A percentile compares a stretch with the other conserved stretches of the same genome.
phyloP scores from a whole-genome alignment of 2,797 vertebrate genomes.

The Myotis daubentonii region DNA sequence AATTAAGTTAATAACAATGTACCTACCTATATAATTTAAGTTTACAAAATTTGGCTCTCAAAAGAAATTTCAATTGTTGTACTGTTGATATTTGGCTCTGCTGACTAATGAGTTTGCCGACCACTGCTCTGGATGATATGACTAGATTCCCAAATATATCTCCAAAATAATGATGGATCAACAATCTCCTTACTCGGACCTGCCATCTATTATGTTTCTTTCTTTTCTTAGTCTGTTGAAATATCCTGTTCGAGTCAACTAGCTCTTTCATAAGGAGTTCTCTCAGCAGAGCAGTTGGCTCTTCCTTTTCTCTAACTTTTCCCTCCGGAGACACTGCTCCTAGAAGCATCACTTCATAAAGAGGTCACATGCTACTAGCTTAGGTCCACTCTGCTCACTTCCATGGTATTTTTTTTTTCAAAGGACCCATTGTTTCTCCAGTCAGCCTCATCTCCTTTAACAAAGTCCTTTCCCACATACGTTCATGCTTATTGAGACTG shows the following conservation, averaged over 20 bases:
- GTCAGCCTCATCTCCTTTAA: background rate
- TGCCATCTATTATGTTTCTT: background rate
- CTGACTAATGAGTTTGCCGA: no score
- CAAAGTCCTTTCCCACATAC: background rate
- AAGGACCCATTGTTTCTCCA: background rate
- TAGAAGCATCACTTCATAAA: background rate
- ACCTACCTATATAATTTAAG: no score
- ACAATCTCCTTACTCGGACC: background rate
- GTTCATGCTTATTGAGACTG: background rate
- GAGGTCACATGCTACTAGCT: no score
- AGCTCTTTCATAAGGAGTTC: background rate
- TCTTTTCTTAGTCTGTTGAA: background rate
- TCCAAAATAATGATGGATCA: background rate
- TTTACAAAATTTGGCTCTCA: no score
- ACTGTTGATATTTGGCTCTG: no score
- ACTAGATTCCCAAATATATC: background rate
- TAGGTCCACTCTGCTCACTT: background rate
- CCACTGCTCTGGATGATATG: background rate
- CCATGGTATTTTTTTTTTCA: background rate
- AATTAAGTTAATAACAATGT: no score
- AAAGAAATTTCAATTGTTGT: no score
- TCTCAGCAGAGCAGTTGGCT: background rate
- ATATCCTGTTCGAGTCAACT: background rate
- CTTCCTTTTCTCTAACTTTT: background rate
- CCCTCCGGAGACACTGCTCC: background rate